Conservation (phyloP, 2,888 invertebrate genomes). For the Syritta pipiens region DNA sequence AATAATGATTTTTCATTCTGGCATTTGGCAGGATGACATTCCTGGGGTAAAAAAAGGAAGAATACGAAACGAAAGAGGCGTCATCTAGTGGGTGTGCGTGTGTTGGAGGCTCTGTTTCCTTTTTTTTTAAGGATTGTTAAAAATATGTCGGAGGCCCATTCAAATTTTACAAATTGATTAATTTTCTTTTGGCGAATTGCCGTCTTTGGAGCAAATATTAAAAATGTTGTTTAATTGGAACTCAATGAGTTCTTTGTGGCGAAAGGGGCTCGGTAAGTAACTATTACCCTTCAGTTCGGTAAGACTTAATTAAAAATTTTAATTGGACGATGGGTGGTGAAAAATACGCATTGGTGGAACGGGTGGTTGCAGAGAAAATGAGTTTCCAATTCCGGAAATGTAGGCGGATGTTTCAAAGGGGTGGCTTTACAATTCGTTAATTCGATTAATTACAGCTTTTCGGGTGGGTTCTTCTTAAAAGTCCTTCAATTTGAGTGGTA, state of each 20-base stretch:
- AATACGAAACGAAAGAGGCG: neutral
- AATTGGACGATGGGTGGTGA: too few relatives aligned
- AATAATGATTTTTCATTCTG: conserved; percentile 52
- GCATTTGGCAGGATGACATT: conserved; percentile 45
- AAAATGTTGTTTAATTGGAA: neutral
- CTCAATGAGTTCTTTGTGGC: conserved; percentile 12
- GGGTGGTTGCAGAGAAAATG: too few relatives aligned
- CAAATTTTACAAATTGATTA: conserved; percentile 34
- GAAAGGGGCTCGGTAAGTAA: neutral
- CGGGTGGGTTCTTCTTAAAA: too few relatives aligned
- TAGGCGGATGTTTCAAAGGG: too few relatives aligned
- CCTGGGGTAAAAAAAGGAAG: neutral
- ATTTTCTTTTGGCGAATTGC: conserved; percentile 10
- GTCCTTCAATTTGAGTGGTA: too few relatives aligned
- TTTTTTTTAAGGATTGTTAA: neutral
- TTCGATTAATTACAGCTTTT: too few relatives aligned
- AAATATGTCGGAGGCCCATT: conserved; percentile 23
- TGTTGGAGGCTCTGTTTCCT: neutral
- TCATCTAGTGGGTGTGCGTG: neutral
- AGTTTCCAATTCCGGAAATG: too few relatives aligned
- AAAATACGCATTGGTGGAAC: too few relatives aligned
- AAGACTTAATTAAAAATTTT: conserved; percentile 23
- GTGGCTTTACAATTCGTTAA: too few relatives aligned
- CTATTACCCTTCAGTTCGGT: neutral
- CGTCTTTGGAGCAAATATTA: neutral